Conservation (phyloP, 1,140 invertebrate species). For the Lucilia sericata region DNA sequence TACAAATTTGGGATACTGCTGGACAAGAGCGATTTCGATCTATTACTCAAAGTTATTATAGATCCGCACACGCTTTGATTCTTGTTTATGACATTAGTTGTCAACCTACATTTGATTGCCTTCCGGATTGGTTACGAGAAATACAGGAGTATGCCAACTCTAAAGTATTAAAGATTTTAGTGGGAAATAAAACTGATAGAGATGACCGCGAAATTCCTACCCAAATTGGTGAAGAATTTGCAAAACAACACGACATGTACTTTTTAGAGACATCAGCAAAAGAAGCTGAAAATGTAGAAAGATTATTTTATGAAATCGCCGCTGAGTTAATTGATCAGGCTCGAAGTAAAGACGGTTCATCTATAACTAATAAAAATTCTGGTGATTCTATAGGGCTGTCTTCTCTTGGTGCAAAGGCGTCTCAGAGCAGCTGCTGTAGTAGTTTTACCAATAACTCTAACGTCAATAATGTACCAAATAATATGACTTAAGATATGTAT, state of each 20-base stretch:
- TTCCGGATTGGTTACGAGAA: constrained; percentile 95
- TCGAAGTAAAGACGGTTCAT: constrained; percentile 58
- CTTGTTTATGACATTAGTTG: constrained; percentile 98
- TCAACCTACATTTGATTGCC: constrained; percentile 95
- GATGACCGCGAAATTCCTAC: constrained; percentile 95
- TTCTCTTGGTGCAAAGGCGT: constrained; percentile 57
- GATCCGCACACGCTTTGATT: constrained; percentile 96
- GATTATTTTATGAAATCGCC: constrained; percentile 95
- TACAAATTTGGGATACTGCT: constrained; percentile 93
- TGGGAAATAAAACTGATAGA: constrained; percentile 96
- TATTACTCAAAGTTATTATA: constrained; percentile 94
- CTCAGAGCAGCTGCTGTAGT: constrained; percentile 62
- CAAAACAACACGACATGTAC: constrained; percentile 94
- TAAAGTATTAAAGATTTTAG: constrained; percentile 92
- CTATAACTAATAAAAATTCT: constrained; percentile 51
- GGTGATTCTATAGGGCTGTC: constrained; percentile 59
- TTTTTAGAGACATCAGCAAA: constrained; percentile 99
- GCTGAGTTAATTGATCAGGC: constrained; percentile 87
- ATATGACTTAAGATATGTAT: not conserved
- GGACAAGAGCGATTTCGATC: constrained; percentile 96
- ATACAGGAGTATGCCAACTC: constrained; percentile 96
- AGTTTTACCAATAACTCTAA: constrained; percentile 49
- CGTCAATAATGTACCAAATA: not conserved
- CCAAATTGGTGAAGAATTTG: constrained; percentile 96
- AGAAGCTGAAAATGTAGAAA: constrained; percentile 97